These are phyloP conservation scores for Xylophagus ater DNA, from an alignment of 2,888 invertebrate species.

Conservation along the genomic window DNA sequence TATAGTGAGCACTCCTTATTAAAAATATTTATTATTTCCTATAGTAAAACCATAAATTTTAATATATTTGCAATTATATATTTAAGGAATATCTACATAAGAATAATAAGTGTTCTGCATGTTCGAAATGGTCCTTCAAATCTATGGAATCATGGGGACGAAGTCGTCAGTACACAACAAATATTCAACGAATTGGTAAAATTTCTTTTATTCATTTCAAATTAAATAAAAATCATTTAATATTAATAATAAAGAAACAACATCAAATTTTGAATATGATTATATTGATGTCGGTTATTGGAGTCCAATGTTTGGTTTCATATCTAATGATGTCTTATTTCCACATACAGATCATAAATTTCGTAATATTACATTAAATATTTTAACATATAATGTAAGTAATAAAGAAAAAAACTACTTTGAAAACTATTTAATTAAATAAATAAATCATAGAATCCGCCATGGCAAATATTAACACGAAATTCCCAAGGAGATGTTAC, in stretches of 20 bases:
- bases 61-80: no score
- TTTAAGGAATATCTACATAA: conserved; percentile 28
- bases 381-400: conserved; percentile 68
- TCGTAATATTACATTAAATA: conserved; percentile 56
- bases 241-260: no score
- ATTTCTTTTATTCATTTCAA: no score
- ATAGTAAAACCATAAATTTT: no score
- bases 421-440: conserved; percentile 7
- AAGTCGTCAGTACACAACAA: conserved; percentile 27
- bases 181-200: conserved; percentile 14
- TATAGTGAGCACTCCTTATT: no score
- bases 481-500: conserved; percentile 48
- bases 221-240: no score
- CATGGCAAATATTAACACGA: conserved; percentile 65
- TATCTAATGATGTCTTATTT: conserved; percentile 58
- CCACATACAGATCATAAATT: conserved; percentile 72
- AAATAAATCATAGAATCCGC: conserved; percentile 56
- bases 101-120: conserved; percentile 42
- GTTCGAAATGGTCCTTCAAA: conserved; percentile 45
- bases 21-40: no score
- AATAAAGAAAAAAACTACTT: background rate
- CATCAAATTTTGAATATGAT: conserved; percentile 1
- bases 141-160: conserved; percentile 50
- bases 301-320: conserved; percentile 59
- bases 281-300: conserved; percentile 54